phyloP scores from a whole-genome alignment of 2,113 vertebrate species.

The Laticauda laticaudata region DNA sequence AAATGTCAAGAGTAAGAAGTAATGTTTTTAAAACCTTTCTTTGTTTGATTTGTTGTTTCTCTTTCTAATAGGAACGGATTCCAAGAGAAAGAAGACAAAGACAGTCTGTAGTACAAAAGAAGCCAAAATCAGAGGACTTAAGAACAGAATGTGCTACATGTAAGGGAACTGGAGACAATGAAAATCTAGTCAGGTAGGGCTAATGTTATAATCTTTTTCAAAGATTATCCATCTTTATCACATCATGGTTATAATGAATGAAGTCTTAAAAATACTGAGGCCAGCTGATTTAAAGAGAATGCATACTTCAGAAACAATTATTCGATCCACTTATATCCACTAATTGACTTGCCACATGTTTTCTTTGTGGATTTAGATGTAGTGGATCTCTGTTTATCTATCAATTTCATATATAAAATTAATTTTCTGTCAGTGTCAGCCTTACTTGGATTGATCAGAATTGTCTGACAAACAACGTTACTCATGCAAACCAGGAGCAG shows the following conservation, averaged over 20 bases:
- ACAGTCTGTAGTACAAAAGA: constrained; percentile 89
- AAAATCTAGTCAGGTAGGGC: constrained; percentile 95
- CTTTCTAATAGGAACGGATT: constrained; percentile 81
- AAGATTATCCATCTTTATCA: constrained; percentile 65
- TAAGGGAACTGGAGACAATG: constrained; percentile 94
- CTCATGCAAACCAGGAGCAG: no score
- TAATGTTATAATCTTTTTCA: constrained; percentile 57
- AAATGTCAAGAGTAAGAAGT: constrained; percentile 34
- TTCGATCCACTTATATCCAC: constrained; percentile 60
- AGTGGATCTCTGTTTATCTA: constrained; percentile 42
- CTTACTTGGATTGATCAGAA: no score
- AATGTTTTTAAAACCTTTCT: constrained; percentile 47
- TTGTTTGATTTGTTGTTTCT: constrained; percentile 20
- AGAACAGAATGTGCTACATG: constrained; percentile 93
- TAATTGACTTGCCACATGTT: constrained; percentile 74
- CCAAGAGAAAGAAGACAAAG: constrained; percentile 89
- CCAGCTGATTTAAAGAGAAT: constrained; percentile 38
- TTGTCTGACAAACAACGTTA: no score
- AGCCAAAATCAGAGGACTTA: constrained; percentile 90
- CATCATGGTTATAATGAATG: constrained; percentile 50
- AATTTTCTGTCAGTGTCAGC: no score
- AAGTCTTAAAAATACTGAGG: neutral
- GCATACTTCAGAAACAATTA: constrained; percentile 42
- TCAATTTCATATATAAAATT: neutral
- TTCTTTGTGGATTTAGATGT: constrained; percentile 69